These are phyloP conservation scores for Drosophila sproati DNA, from an alignment of 1,140 invertebrate genomes.

Conservation along the genomic window DNA sequence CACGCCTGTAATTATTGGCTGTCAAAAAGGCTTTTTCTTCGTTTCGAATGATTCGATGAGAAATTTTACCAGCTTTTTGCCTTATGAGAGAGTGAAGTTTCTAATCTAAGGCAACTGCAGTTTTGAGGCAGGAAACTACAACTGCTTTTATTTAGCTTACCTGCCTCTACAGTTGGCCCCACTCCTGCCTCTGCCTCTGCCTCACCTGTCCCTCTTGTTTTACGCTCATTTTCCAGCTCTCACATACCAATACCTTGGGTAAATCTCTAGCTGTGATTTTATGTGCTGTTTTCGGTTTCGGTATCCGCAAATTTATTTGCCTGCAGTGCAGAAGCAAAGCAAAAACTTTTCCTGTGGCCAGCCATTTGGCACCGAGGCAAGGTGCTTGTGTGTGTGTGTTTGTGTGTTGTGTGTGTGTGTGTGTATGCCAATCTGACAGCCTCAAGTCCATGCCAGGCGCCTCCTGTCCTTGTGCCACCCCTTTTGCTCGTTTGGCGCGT, in stretches of 20 bases:
- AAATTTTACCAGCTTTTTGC: neutral
- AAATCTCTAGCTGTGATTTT: constrained; percentile 76
- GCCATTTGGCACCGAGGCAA: constrained; percentile 15
- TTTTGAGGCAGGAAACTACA: constrained; percentile 4
- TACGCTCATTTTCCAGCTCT: neutral
- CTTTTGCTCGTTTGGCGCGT: constrained; percentile 24
- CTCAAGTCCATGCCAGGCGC: constrained; percentile 9
- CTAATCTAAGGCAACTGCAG: neutral
- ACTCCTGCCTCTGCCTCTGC: neutral
- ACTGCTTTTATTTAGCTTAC: constrained; percentile 4
- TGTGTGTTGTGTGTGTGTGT: constrained; percentile 23
- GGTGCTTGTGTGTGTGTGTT: constrained; percentile 22
- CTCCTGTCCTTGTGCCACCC: constrained; percentile 23
- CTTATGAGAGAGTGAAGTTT: neutral
- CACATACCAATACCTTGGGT: constrained; percentile 54
- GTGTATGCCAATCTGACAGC: constrained; percentile 39
- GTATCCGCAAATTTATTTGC: constrained; percentile 80
- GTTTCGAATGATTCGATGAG: constrained; percentile 5
- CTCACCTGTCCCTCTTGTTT: neutral
- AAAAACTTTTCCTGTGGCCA: constrained; percentile 57
- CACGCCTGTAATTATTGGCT: constrained; percentile 16
- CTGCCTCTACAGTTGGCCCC: neutral
- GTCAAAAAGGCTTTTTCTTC: constrained; percentile 3
- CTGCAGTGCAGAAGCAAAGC: constrained; percentile 73
- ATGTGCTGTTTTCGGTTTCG: constrained; percentile 79